phyloP scores from a whole-genome alignment of 2,113 vertebrate genomes.

The Crotophaga sulcirostris region DNA sequence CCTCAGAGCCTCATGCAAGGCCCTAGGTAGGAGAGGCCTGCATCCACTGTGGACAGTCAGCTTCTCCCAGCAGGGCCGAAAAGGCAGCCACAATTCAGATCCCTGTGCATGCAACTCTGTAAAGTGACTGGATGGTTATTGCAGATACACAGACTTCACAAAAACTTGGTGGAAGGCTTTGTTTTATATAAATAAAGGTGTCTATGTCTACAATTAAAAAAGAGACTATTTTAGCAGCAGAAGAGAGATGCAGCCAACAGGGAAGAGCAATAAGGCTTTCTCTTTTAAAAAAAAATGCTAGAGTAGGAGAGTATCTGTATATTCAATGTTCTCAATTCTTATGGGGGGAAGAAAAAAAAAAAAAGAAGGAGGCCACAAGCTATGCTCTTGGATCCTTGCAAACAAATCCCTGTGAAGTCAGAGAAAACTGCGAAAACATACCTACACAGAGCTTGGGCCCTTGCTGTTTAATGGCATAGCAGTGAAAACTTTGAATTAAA shows the following conservation, averaged over 20 bases:
- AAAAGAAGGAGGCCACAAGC: background rate
- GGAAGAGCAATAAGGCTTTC: background rate
- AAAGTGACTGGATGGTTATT: background rate
- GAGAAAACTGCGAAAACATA: background rate
- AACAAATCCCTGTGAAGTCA: background rate
- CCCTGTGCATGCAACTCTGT: background rate
- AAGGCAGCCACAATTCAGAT: fast-evolving
- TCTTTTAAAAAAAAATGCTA: background rate
- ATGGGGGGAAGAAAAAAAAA: fast-evolving
- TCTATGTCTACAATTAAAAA: background rate
- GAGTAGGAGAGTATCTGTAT: background rate
- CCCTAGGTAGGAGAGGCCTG: background rate
- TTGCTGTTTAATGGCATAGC: background rate
- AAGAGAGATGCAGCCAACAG: background rate
- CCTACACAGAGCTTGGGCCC: background rate
- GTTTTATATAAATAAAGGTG: background rate
- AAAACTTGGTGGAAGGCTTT: background rate
- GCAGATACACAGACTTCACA: background rate
- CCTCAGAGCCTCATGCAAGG: background rate
- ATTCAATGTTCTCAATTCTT: background rate
- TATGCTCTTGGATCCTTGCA: background rate
- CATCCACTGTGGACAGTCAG: fast-evolving
- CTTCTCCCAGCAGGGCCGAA: background rate
- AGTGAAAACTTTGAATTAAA: background rate
- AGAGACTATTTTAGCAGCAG: background rate